These are phyloP conservation scores for Lacerta agilis DNA, from an alignment of 2,797 vertebrate genomes.

Conservation along the genomic window DNA sequence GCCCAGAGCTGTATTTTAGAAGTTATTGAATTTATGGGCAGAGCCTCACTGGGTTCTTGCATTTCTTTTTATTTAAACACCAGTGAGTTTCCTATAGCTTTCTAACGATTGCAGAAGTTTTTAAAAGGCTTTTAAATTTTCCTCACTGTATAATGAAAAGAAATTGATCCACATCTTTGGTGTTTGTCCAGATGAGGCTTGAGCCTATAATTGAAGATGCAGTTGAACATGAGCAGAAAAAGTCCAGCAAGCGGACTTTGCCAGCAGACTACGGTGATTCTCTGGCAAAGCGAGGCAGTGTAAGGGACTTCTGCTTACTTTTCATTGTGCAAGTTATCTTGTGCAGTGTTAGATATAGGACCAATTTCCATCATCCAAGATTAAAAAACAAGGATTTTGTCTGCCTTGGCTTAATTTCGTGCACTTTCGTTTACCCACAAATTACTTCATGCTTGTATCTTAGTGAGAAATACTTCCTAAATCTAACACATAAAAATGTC, in stretches of 20 bases:
- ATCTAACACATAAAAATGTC: conserved; percentile 83
- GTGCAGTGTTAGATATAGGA: conserved; percentile 88
- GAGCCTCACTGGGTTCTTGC: conserved; percentile 66
- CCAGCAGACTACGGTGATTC: conserved; percentile 99
- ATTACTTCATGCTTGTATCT: conserved; percentile 73
- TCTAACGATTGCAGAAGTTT: conserved; percentile 71
- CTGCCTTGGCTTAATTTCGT: conserved; percentile 70
- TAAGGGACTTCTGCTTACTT: conserved; percentile 89
- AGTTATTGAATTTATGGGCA: conserved; percentile 51
- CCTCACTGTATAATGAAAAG: conserved; percentile 83
- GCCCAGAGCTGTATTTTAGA: background rate
- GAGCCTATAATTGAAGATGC: conserved; percentile 98
- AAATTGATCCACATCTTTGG: conserved; percentile 88
- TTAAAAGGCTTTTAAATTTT: conserved; percentile 78
- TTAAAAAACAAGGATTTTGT: conserved; percentile 50
- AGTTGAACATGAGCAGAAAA: conserved; percentile 99
- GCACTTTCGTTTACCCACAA: conserved; percentile 65
- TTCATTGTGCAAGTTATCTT: conserved; percentile 82
- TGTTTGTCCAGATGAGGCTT: conserved; percentile 94
- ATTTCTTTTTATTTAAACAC: conserved; percentile 62
- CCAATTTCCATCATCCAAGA: conserved; percentile 68
- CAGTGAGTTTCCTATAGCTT: conserved; percentile 71
- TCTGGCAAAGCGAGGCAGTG: conserved; percentile 99
- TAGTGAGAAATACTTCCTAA: conserved; percentile 84
- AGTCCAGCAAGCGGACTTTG: conserved; percentile 99